Evolutionary conservation across 2,797 vertebrate genomes (phyloP).

Genomic region (Syngnathus acus): DNA sequence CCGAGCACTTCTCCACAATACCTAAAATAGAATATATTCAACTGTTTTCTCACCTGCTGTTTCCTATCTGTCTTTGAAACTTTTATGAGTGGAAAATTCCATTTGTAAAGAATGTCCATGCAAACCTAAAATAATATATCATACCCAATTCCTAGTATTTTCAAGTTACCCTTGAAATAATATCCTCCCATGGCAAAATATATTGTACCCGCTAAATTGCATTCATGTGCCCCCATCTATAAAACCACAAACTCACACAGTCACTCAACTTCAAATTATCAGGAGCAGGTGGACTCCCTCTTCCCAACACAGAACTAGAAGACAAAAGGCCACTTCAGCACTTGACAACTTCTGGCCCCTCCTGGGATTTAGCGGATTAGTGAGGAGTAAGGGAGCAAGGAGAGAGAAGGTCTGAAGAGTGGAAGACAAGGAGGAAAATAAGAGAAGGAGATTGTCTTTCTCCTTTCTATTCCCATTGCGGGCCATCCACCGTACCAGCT

Average conservation of each 20-base stretch:
- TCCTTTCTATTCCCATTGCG: slow-evolving; percentile 64
- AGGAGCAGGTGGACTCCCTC: slow-evolving; percentile 63
- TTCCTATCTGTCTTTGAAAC: neutral
- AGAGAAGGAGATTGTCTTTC: slow-evolving; percentile 48
- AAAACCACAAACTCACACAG: slow-evolving; percentile 8
- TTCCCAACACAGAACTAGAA: slow-evolving; percentile 57
- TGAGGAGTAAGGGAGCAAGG: slow-evolving; percentile 52
- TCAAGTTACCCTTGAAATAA: neutral
- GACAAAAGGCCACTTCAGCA: slow-evolving; percentile 67
- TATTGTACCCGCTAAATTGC: neutral
- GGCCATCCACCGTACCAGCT: slow-evolving; percentile 56
- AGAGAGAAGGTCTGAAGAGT: slow-evolving; percentile 53
- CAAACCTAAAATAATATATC: neutral
- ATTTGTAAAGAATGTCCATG: neutral
- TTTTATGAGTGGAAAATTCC: neutral
- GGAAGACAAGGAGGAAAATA: slow-evolving; percentile 58
- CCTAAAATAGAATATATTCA: neutral
- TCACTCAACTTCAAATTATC: slow-evolving; percentile 40
- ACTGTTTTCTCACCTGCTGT: neutral
- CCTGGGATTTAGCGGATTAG: slow-evolving; percentile 67
- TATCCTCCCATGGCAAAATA: neutral
- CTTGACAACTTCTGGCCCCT: slow-evolving; percentile 54
- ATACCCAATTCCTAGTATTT: neutral
- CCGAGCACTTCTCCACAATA: neutral
- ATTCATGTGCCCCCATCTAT: neutral